These are phyloP conservation scores for Eucera pruinosa DNA, from an alignment of 2,888 invertebrate species.

Conservation along the genomic window DNA sequence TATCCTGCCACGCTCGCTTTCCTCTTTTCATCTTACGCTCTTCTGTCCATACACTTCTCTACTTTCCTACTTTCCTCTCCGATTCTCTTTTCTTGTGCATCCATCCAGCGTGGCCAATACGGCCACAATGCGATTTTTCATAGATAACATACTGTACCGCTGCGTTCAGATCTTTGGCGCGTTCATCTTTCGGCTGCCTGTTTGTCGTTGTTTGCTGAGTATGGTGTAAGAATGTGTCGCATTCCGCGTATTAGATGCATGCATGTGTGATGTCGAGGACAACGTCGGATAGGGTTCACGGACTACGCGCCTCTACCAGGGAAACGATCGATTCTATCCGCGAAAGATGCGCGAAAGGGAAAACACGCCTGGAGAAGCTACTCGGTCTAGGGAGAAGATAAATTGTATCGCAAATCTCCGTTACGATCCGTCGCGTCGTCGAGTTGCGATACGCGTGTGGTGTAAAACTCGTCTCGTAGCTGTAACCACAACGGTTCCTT, in stretches of 20 bases:
- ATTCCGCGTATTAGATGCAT: background rate
- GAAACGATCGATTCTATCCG: background rate
- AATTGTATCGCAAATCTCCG: too few species aligned
- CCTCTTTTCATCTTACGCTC: background rate
- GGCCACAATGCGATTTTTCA: background rate
- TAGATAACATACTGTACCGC: background rate
- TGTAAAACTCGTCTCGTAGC: background rate
- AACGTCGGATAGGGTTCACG: constrained; percentile 11
- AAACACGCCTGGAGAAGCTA: too few species aligned
- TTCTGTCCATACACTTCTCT: background rate
- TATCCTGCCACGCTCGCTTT: constrained; percentile 27
- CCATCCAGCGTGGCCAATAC: background rate
- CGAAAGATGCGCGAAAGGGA: background rate
- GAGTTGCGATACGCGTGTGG: background rate
- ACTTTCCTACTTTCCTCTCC: background rate
- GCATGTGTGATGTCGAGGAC: background rate
- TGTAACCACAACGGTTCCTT: background rate
- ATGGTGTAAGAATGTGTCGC: background rate
- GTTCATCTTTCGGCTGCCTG: constrained; percentile 16
- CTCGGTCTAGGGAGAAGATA: background rate
- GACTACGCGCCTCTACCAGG: background rate
- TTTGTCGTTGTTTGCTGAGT: constrained; percentile 27
- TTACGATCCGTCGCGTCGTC: background rate
- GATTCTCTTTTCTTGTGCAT: background rate
- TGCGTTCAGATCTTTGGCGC: constrained; percentile 7